A percentile compares a stretch with the other conserved stretches of the same genome.
phyloP scores from a whole-genome alignment of 2,113 vertebrate genomes.

The Pyxicephalus adspersus region DNA sequence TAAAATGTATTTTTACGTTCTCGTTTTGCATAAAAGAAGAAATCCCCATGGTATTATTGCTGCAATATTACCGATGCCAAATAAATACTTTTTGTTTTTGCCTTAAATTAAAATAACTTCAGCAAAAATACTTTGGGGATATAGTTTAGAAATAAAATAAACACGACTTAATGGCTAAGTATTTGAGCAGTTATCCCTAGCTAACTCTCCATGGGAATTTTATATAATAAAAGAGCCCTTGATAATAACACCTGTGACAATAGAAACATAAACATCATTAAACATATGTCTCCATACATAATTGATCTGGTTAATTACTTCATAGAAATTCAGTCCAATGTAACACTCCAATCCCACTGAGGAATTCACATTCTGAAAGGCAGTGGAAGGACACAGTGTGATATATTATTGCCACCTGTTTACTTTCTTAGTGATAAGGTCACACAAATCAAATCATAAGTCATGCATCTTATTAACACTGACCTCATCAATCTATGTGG shows the following conservation, averaged over 20 bases:
- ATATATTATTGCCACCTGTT: slow-evolving; percentile 61
- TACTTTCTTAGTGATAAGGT: slow-evolving; percentile 64
- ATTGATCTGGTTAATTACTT: slow-evolving; percentile 43
- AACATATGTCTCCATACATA: slow-evolving; percentile 48
- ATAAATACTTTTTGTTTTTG: no score
- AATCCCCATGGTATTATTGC: no score
- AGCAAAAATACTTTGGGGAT: not conserved
- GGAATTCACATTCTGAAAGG: slow-evolving; percentile 43
- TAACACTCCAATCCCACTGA: slow-evolving; percentile 34
- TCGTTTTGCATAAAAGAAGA: no score
- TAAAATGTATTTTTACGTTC: no score
- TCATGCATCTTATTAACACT: slow-evolving; percentile 69
- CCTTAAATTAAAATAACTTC: not conserved
- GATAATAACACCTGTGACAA: slow-evolving; percentile 47
- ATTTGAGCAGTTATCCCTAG: not conserved
- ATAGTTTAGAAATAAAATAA: not conserved
- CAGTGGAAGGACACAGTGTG: slow-evolving; percentile 59
- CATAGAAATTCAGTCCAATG: slow-evolving; percentile 44
- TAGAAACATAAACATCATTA: slow-evolving; percentile 45
- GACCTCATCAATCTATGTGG: slow-evolving; percentile 65
- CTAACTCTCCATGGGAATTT: slow-evolving; percentile 2
- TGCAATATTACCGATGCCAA: no score
- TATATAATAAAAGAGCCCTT: slow-evolving; percentile 35
- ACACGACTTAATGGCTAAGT: not conserved
- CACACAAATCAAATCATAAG: slow-evolving; percentile 69